Evolutionary conservation across 2,797 vertebrate species (phyloP).

Genomic region (Pogonophryne albipinna): DNA sequence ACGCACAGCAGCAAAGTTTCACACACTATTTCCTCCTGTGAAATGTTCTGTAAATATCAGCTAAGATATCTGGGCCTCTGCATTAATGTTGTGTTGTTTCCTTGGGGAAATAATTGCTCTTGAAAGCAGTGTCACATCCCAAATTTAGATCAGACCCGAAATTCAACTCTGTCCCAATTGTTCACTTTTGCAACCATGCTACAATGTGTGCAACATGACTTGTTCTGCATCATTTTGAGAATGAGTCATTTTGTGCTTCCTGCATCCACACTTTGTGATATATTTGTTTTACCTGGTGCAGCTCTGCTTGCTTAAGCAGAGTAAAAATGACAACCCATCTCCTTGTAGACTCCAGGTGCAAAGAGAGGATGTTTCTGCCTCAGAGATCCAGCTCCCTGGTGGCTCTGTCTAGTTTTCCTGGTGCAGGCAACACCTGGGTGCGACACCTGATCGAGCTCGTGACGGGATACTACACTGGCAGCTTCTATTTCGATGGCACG

Average conservation of each 20-base stretch:
- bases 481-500: slow-evolving; percentile 96
- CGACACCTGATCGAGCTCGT: slow-evolving; percentile 95
- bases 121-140: slow-evolving; percentile 34
- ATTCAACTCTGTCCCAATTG: slow-evolving; percentile 7
- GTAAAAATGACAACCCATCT: slow-evolving; percentile 33
- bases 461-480: slow-evolving; percentile 96
- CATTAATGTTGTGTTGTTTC: slow-evolving; percentile 3
- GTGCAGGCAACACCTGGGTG: slow-evolving; percentile 97
- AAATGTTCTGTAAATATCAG: slow-evolving; percentile 20
- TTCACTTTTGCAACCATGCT: background rate
- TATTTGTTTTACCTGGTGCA: slow-evolving; percentile 15
- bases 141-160: slow-evolving; percentile 8
- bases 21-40: slow-evolving; percentile 2
- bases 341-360: slow-evolving; percentile 93
- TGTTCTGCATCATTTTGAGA: background rate
- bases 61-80: too few relatives aligned
- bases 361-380: slow-evolving; percentile 92
- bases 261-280: background rate
- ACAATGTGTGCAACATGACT: slow-evolving; percentile 12
- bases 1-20: slow-evolving; percentile 1
- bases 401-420: slow-evolving; percentile 96
- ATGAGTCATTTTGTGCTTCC: slow-evolving; percentile 4
- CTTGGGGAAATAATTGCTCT: slow-evolving; percentile 23
- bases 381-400: slow-evolving; percentile 92
- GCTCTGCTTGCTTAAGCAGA: background rate